Percentiles rank a stretch among this genome's conserved stretches.
These are phyloP conservation scores for Cecropterus lyciades DNA, from an alignment of 1,140 invertebrate genomes.

Conservation along the genomic window DNA sequence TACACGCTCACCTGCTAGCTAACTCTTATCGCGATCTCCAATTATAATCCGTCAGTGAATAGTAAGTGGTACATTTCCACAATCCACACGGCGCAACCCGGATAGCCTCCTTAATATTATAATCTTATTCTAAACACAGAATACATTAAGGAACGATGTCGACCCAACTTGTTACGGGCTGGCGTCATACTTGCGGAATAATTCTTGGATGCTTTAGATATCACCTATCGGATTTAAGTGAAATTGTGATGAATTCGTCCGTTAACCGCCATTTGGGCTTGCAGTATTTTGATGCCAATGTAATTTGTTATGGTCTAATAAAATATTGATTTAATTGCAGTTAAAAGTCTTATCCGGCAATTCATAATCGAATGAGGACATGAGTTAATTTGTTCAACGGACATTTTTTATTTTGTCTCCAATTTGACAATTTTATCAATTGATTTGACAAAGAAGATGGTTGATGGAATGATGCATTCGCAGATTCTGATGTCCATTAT, in stretches of 20 bases:
- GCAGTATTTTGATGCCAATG: not conserved
- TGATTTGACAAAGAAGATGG: no score
- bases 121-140: slow-evolving; percentile 79
- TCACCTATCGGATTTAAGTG: slow-evolving; percentile 7
- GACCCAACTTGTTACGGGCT: slow-evolving; percentile 28
- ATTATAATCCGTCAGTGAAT: slow-evolving; percentile 69
- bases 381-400: no score
- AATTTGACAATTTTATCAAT: no score
- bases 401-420: no score
- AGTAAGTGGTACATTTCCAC: slow-evolving; percentile 48
- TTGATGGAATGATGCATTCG: no score
- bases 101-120: slow-evolving; percentile 72
- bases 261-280: no score
- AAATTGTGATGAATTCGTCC: not conserved
- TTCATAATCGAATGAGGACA: no score
- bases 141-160: slow-evolving; percentile 63
- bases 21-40: slow-evolving; percentile 54
- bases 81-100: slow-evolving; percentile 44
- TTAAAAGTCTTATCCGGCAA: no score
- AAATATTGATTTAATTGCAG: no score
- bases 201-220: slow-evolving; percentile 23
- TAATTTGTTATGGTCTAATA: no score
- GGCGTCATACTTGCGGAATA: slow-evolving; percentile 15
- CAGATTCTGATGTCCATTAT: no score
- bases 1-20: slow-evolving; percentile 42